Evolutionary conservation across 92 coral and sea anemone genomes (phyloP), one percentile per base, ranked within the genome.

Genomic region (Virgularia gustaviana): DNA sequence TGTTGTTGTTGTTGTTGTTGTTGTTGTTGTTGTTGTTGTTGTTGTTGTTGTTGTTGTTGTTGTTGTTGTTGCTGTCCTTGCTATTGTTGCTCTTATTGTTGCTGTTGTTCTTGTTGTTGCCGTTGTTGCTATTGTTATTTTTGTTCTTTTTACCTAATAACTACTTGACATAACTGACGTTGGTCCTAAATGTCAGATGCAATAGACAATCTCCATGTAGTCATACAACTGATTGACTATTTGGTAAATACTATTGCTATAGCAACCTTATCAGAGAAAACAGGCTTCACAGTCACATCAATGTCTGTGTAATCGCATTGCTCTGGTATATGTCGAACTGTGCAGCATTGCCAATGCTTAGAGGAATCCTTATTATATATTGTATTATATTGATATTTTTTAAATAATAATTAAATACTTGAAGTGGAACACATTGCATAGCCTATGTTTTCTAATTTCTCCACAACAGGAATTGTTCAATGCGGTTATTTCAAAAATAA

Each of bases 401-500:
- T 3, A 3, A 49, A 18, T 6, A 49, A 49, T 18, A 49, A 7
- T 27, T 18, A 6, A 49, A 18, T 49, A 18, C 23, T 49, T 7
- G 19, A 18, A 0, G 23, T 18, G 19, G 13, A 38, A 35, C 29
- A 65, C 25, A 36, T 0, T n/a, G 16, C 23, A n/a, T 3, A 22
- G 22, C 16, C 29, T 9, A 22, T 15, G 8, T 20, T 53, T 72
- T 56, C 11, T 18, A 8, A 36, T 9, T 12, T 34, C n/a, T 3
- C 8, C 7, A 6, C 34, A 32, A 10, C 82, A 94, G 99, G 84
- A 85, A 57, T 84, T 94, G 57, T 94, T 94, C 71, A 85, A 76
- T 74, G 86, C 95, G 5, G 86, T 94, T 51, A 81, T 90, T n/a
- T 70, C 78, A 2, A 81, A 96, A 29, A 38, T 94, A 74, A 85